These are phyloP conservation scores for Eustalomyia histrio DNA, from an alignment of 2,888 invertebrate genomes.

Conservation along the genomic window DNA sequence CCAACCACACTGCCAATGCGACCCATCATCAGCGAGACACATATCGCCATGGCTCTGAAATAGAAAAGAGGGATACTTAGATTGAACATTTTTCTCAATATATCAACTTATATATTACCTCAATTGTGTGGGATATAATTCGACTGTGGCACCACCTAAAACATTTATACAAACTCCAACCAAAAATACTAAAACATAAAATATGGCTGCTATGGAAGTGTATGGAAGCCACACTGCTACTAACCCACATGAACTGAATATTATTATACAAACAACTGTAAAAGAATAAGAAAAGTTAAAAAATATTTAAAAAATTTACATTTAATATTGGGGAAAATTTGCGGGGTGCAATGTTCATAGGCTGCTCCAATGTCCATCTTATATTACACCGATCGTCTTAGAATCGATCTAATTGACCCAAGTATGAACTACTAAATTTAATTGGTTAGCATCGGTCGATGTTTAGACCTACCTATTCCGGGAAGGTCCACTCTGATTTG, in stretches of 20 bases:
- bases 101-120: constrained; percentile 68
- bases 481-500: too few relatives aligned
- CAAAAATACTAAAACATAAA: constrained; percentile 71
- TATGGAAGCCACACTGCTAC: constrained; percentile 68
- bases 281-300: constrained; percentile 15
- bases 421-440: too few relatives aligned
- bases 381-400: too few relatives aligned
- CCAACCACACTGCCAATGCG: constrained; percentile 80
- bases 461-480: too few relatives aligned
- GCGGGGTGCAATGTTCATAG: too few relatives aligned
- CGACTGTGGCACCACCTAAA: constrained; percentile 74
- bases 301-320: too few relatives aligned
- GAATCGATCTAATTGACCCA: too few relatives aligned
- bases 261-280: constrained; percentile 68
- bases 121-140: constrained; percentile 75
- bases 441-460: too few relatives aligned
- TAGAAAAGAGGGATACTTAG: background rate
- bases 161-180: constrained; percentile 72
- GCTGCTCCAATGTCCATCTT: too few relatives aligned
- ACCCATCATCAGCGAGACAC: constrained; percentile 81
- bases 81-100: background rate
- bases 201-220: constrained; percentile 71
- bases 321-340: too few relatives aligned
- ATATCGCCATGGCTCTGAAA: constrained; percentile 81
- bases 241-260: constrained; percentile 70